These are phyloP conservation scores for Amphimallon solstitiale DNA, from an alignment of 2,888 invertebrate genomes.

Conservation along the genomic window DNA sequence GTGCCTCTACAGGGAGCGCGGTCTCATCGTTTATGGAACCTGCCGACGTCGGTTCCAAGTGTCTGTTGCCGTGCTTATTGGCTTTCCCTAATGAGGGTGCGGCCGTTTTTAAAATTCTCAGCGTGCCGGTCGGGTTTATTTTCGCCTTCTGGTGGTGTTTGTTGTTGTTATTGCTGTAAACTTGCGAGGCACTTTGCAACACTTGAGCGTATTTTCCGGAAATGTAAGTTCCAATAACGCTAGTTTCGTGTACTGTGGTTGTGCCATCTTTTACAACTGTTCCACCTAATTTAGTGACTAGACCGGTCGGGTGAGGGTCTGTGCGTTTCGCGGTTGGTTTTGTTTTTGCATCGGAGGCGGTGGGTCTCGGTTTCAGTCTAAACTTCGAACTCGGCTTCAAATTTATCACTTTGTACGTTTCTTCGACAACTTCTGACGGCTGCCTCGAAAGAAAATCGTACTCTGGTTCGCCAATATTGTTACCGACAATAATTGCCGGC, in stretches of 20 bases:
- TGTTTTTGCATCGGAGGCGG: constrained; percentile 55
- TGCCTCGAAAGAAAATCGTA: constrained; percentile 87
- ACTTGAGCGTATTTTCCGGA: constrained; percentile 90
- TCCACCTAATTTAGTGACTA: constrained; percentile 86
- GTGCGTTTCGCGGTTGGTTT: constrained; percentile 60
- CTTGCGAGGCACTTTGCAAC: constrained; percentile 81
- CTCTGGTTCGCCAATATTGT: constrained; percentile 82
- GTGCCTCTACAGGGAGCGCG: constrained; percentile 66
- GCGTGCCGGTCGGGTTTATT: constrained; percentile 73
- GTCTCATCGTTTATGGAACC: constrained; percentile 70
- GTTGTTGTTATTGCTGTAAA: constrained; percentile 64
- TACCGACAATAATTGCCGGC: constrained; percentile 71
- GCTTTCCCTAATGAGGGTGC: constrained; percentile 69
- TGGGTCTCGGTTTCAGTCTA: constrained; percentile 64
- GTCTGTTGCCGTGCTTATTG: constrained; percentile 62
- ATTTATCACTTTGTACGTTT: constrained; percentile 86
- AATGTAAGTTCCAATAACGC: constrained; percentile 89
- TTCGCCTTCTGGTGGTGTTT: constrained; percentile 60
- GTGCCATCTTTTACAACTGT: constrained; percentile 84
- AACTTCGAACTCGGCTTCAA: constrained; percentile 75
- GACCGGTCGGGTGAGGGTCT: constrained; percentile 78
- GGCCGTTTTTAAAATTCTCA: constrained; percentile 80
- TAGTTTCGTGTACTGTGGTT: constrained; percentile 87
- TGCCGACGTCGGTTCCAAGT: constrained; percentile 73
- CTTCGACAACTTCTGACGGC: constrained; percentile 85